Base-by-base conservation (phyloP, 2,113 vertebrate species). In the Gadus macrocephalus region DNA sequence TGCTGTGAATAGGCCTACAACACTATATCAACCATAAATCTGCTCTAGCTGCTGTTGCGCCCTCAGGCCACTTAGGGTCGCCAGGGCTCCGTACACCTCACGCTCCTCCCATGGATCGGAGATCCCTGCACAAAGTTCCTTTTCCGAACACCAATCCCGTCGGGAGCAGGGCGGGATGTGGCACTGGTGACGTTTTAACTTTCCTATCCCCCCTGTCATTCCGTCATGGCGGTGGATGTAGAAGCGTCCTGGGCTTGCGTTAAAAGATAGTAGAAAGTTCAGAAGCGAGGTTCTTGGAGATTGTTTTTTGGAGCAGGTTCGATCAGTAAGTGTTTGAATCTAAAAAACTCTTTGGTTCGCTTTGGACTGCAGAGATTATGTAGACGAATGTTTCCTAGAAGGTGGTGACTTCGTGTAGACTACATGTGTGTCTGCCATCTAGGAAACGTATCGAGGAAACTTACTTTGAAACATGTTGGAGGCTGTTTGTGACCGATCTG, bases 141-240 rank as follows among this genome's bases (percentile, higher is more conserved):
- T 70, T 76, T 15, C 62, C 8, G 15, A 68, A 35, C 80, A 49
- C 42, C 76, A 78, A 81, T 81, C 81, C 81, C 15, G 62, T 60
- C 72, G 15, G 75, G 16, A 49, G 78, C 42, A 8, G 87, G 90
- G 87, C 85, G 89, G 90, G 85, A 69, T 76, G 78, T 84, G 79
- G 73, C 86, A 61, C 62, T 66, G 55, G 35, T 89, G 88, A 90
- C 91, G 90, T 86, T 73, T 73, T 25, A 66, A 79, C 72, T 79
- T 87, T 88, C 90, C 75, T 31, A 42, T 61, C 68, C 58, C 60
- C 60, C 62, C 64, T 66, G 81, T 80, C 85, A 85, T 84, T 82
- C 69, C 76, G 83, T 88, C 85, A 92, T 92, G 92, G 92, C 90
- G 91, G 91, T 89, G 89, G 70, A 87, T 83, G 88, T 73, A 80